These are phyloP conservation scores for Polypterus bichir DNA, from an alignment of 2,113 vertebrate genomes.

Conservation along the genomic window DNA sequence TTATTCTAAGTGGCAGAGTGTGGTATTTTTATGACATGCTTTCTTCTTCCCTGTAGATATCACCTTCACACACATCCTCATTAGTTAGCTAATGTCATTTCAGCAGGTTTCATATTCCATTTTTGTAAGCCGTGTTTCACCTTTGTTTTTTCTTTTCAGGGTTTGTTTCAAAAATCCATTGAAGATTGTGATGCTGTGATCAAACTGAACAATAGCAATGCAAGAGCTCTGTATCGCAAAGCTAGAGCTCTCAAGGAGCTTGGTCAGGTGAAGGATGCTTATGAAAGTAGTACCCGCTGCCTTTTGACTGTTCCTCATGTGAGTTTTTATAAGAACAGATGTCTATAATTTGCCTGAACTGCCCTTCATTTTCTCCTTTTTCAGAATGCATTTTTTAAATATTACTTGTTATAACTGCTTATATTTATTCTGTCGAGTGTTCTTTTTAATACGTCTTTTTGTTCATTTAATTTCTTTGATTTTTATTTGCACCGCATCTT, in stretches of 20 bases:
- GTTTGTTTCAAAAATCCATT: conserved; percentile 58
- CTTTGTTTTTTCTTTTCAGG: conserved; percentile 36
- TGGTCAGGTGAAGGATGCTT: conserved; percentile 72
- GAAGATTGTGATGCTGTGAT: conserved; percentile 73
- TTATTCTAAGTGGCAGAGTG: no score
- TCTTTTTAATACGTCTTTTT: no score
- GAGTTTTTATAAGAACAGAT: conserved; percentile 24
- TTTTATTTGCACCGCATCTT: no score
- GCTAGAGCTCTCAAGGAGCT: conserved; percentile 73
- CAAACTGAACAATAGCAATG: conserved; percentile 57
- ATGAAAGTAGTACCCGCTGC: conserved; percentile 70
- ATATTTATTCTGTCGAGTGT: no score
- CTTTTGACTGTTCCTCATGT: conserved; percentile 69
- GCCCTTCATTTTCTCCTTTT: no score
- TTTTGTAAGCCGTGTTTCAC: not conserved
- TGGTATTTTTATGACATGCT: no score
- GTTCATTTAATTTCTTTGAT: no score
- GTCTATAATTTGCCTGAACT: no score
- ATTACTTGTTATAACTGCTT: no score
- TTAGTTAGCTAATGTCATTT: not conserved
- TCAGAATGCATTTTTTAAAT: no score
- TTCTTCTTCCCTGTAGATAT: no score
- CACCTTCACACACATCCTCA: no score
- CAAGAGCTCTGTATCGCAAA: conserved; percentile 73
- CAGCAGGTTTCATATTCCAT: not conserved